Evolutionary conservation across 92 coral and sea anemone species (phyloP).

Genomic region (Siderastrea siderea): DNA sequence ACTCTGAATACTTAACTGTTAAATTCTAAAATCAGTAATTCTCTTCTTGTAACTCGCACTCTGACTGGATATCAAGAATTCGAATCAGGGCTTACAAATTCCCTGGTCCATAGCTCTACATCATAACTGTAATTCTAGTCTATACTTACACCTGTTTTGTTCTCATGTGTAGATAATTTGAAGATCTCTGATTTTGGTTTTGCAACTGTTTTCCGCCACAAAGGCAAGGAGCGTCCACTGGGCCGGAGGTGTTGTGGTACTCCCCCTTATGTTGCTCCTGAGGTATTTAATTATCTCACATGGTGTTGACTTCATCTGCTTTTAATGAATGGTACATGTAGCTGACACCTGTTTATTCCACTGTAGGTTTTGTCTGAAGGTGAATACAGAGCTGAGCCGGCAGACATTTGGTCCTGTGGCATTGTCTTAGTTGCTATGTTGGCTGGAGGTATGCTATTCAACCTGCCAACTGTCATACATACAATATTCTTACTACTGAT

Average conservation of each 20-base stretch:
- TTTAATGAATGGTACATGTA: background rate
- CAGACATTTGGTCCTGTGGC: slow-evolving; percentile 99
- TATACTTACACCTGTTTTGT: background rate
- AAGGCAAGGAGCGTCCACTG: slow-evolving; percentile 92
- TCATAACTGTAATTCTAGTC: background rate
- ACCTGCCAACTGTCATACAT: background rate
- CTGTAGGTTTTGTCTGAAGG: slow-evolving; percentile 84
- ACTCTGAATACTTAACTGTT: too few relatives aligned
- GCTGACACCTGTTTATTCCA: background rate
- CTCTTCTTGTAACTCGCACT: too few relatives aligned
- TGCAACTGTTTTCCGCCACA: slow-evolving; percentile 93
- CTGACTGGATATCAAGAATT: too few relatives aligned
- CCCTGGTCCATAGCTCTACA: background rate
- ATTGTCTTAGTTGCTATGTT: slow-evolving; percentile 97
- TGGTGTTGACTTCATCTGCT: background rate
- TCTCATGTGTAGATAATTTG: slow-evolving; percentile 73
- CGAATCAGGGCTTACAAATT: background rate
- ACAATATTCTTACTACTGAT: too few relatives aligned
- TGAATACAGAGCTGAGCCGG: slow-evolving; percentile 97
- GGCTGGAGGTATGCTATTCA: slow-evolving; percentile 84
- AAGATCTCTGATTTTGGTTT: slow-evolving; percentile 98
- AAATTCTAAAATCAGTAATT: too few relatives aligned
- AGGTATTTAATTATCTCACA: slow-evolving; percentile 56
- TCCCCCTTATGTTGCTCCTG: slow-evolving; percentile 98
- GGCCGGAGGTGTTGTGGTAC: slow-evolving; percentile 96